Percentiles rank a stretch among this genome's conserved stretches.
These are phyloP conservation scores for Diplodus sargus DNA, from an alignment of 2,797 vertebrate species.

Conservation along the genomic window DNA sequence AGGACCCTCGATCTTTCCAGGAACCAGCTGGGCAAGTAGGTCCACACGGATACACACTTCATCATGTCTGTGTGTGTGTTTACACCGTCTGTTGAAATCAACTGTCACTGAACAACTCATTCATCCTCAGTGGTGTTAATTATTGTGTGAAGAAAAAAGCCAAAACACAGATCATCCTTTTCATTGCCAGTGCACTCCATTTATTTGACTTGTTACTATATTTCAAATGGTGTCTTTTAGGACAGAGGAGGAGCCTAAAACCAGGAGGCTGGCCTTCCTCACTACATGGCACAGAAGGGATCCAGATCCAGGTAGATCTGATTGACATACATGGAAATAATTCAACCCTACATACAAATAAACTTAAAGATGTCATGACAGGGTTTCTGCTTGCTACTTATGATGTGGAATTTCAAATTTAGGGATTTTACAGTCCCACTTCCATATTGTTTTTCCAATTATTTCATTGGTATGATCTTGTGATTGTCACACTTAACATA, in stretches of 20 bases:
- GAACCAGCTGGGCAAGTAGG: slow-evolving; percentile 96
- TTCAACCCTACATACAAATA: neutral
- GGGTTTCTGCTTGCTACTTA: neutral
- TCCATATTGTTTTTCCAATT: neutral
- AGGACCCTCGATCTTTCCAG: slow-evolving; percentile 93
- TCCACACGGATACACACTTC: slow-evolving; percentile 35
- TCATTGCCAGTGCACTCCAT: neutral
- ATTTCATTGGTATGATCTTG: neutral
- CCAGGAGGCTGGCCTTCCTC: slow-evolving; percentile 89
- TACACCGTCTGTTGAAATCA: neutral
- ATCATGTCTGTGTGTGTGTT: neutral
- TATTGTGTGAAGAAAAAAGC: too few relatives aligned
- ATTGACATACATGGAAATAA: neutral
- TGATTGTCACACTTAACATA: neutral
- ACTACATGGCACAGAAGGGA: slow-evolving; percentile 90
- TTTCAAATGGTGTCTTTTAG: slow-evolving; percentile 73
- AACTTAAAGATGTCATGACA: neutral
- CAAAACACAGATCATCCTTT: neutral
- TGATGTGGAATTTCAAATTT: neutral
- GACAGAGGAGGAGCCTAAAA: slow-evolving; percentile 88
- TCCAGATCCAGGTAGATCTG: slow-evolving; percentile 88
- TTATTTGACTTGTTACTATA: neutral
- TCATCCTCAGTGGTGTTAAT: neutral
- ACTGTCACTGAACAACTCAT: neutral
- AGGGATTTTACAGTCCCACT: too few relatives aligned